A percentile compares a stretch with the other conserved stretches of the same genome.
Evolutionary conservation across 1,140 invertebrate species (phyloP).

Genomic region (Apis cerana): DNA sequence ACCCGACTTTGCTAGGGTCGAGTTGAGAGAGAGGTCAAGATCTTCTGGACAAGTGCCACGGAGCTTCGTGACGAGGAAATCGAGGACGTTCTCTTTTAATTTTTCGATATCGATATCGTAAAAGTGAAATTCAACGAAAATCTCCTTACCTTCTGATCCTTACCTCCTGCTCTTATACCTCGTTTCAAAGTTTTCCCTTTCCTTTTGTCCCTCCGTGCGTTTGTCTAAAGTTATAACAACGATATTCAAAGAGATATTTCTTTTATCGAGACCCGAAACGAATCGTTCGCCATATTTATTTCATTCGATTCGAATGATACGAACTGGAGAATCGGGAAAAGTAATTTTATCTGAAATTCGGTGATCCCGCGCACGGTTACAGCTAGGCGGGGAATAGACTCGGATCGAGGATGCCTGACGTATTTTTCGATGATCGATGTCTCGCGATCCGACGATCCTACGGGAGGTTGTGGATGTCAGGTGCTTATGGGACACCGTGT

Average conservation of each 20-base stretch:
- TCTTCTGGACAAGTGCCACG: conserved; percentile 64
- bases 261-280: too few species aligned
- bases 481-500: conserved; percentile 63
- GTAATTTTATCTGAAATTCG: too few species aligned
- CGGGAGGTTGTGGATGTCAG: conserved; percentile 54
- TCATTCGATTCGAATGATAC: not conserved
- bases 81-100: conserved; percentile 42
- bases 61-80: conserved; percentile 44
- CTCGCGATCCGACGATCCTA: conserved; percentile 47
- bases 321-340: too few species aligned
- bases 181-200: too few species aligned
- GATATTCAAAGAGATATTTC: too few species aligned
- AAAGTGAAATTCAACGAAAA: too few species aligned
- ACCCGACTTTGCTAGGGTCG: conserved; percentile 54
- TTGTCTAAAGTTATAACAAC: too few species aligned
- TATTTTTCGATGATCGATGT: conserved; percentile 67
- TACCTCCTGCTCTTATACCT: too few species aligned
- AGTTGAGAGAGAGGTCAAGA: conserved; percentile 70
- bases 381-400: conserved; percentile 28
- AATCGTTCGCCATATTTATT: too few species aligned
- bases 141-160: too few species aligned
- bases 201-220: too few species aligned
- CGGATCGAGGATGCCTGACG: conserved; percentile 49
- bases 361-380: not conserved
- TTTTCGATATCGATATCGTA: too few species aligned